Conservation (phyloP, 2,888 invertebrate species). For the Crematogaster levior region DNA sequence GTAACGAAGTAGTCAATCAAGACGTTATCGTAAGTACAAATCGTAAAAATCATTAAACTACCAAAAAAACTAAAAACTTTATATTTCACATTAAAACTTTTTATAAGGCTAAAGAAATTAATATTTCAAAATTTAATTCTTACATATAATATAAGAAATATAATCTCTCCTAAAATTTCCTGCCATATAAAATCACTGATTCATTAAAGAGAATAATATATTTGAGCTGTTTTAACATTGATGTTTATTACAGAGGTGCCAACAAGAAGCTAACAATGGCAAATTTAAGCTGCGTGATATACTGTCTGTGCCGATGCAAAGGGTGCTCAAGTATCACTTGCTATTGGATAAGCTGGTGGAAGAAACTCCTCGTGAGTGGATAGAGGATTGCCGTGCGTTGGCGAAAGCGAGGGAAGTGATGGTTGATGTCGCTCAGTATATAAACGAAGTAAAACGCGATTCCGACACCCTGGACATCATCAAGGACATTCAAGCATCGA, state of each 20-base stretch:
- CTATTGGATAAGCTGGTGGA: conserved; percentile 95
- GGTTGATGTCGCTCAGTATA: conserved; percentile 98
- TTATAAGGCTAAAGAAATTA: neutral
- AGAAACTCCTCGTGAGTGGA: conserved; percentile 94
- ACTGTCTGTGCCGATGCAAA: conserved; percentile 98
- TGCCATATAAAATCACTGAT: neutral
- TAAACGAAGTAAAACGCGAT: conserved; percentile 99
- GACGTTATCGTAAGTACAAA: conserved; percentile 89
- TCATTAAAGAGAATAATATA: neutral
- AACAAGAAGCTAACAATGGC: conserved; percentile 97
- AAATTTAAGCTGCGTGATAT: conserved; percentile 98
- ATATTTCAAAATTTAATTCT: neutral
- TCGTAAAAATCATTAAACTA: neutral
- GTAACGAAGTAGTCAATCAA: conserved; percentile 89
- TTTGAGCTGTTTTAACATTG: neutral
- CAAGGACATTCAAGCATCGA: conserved; percentile 94
- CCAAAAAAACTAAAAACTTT: neutral
- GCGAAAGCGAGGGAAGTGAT: conserved; percentile 97
- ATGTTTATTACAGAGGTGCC: conserved; percentile 90
- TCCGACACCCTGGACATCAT: conserved; percentile 96
- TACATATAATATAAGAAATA: neutral
- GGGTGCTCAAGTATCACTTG: conserved; percentile 98
- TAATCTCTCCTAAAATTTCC: neutral
- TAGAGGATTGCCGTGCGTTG: conserved; percentile 94
- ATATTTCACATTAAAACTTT: neutral